Evolutionary conservation across 2,113 vertebrate species (phyloP).

Genomic region (Podilymbus podiceps): DNA sequence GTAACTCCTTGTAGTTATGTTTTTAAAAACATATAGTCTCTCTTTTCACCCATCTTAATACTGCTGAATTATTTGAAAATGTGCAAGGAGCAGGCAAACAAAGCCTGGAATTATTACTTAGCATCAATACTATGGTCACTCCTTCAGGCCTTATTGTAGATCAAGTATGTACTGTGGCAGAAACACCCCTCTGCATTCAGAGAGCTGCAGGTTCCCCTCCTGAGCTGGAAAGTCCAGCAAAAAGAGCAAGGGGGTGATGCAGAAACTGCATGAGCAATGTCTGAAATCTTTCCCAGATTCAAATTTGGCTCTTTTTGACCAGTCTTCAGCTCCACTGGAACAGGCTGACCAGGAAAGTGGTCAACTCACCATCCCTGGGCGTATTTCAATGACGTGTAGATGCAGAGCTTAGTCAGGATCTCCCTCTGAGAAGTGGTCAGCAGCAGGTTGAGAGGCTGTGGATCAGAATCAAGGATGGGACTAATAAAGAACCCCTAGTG

Average conservation of each 20-base stretch:
- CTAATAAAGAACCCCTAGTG: no score
- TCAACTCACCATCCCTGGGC: no score
- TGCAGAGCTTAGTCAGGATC: no score
- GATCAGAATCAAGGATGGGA: no score
- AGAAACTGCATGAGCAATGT: neutral
- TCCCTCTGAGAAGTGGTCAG: no score
- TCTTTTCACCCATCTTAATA: neutral
- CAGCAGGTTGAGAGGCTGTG: no score
- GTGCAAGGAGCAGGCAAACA: neutral
- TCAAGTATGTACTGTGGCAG: neutral
- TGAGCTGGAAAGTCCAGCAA: neutral
- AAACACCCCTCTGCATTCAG: neutral
- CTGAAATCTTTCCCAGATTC: neutral
- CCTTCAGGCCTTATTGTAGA: neutral
- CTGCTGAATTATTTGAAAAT: neutral
- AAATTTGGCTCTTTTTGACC: neutral
- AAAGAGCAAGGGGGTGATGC: fast-evolving
- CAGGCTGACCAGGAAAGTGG: no score
- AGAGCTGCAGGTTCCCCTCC: neutral
- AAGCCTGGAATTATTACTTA: neutral
- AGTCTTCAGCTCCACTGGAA: neutral
- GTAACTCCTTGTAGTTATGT: neutral
- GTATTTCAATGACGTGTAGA: no score
- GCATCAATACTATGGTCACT: neutral
- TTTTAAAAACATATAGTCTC: neutral